Evolutionary conservation across 2,113 vertebrate genomes (phyloP), one percentile per base, ranked within the genome.

Genomic region (Coptodon bakossiorum): DNA sequence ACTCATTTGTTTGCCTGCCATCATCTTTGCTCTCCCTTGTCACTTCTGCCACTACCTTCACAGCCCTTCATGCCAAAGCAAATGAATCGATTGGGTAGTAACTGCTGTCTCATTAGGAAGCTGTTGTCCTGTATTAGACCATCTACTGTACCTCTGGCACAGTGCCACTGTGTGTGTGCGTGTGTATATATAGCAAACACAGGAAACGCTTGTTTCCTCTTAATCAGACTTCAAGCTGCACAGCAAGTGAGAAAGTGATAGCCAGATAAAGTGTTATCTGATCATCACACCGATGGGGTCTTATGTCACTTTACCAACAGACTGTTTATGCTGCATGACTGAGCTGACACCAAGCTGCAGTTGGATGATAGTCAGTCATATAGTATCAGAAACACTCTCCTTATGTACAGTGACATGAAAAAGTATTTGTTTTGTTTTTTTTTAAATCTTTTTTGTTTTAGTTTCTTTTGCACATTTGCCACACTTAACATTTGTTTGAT

Each of bases 41-140:
- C 54, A 52, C 34, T 52, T 17, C 43, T 53, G 13, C 27, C 9
- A 1, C 38, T 56, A 29, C 36, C 78, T 14, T 31, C 22, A 16
- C 38, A 17, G 12, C 36, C 2, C 81, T 40, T 84, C 83, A 81
- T 85, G 73, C 91, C 83, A 90, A 88, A 84, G 87, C 83, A 91
- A 89, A 88, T 80, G 43, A 82, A 52, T 91, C 50, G 45, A 90
- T 93, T 6, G 10, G 24, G 24, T 88, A 48, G 91, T 90, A 93
- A 89, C 84, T 85, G 91, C 94, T 94, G 93, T 89, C 84, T 82
- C 84, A 88, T 94, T 91, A 91, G 79, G 93, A 87, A 83, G 87
- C 48, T 71, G 82, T 90, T 89, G 86, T 87, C 34, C 81, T 81
- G 81, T 92, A 88, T 91, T 91, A 86, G 92, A 92, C 80, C 89